Evolutionary conservation across 2,113 vertebrate species (phyloP), one percentile per base, ranked within the genome.

Genomic region (Hippolais icterina): DNA sequence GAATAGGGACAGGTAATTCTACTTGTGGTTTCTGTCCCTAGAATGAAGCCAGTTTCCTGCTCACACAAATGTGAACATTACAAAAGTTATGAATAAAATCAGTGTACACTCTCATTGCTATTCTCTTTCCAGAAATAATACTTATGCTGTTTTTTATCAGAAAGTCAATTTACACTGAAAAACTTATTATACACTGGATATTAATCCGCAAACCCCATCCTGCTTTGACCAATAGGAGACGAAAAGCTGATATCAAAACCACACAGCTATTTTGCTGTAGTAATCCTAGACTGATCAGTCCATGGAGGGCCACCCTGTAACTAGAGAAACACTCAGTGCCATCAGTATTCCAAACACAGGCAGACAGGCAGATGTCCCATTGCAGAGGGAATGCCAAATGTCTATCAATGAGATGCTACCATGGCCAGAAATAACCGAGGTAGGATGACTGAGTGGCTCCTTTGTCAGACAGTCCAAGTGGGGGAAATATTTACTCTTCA

Each of bases 321-420:
- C 24, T 33, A 22, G 22, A 77, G 64, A 77, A 70, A 70, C 1
- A 0, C 79, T 83, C 46, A 3, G 53, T 9, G 50, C 83, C 72
- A 59, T 68, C 92, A 74, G 70, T 18, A 86, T 86, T 90, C 88
- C 88, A 31, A 49, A 11, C 70, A 27, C 70, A 50, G 85, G 59
- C 88, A 89, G 87, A 60, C 80, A 76, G 80, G 83, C 93, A 94
- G 93, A 88, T 78, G 92, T 64, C 78, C 28, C 20, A 41, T 46
- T 39, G 54, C 88, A 92, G 33, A 63, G 87, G 79, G 57, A 92
- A 93, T 69, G 83, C 68, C 92, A 96, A 93, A 83, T n/a, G 71
- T 74, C 92, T 94, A 77, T 77, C 92, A 88, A 6, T 59, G 24
- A 93, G 83, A 70, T 72, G 56, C 17, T 50, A 57, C 75, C 88